Base-by-base conservation (phyloP, 1,140 invertebrate species). In the Sogatella furcifera region DNA sequence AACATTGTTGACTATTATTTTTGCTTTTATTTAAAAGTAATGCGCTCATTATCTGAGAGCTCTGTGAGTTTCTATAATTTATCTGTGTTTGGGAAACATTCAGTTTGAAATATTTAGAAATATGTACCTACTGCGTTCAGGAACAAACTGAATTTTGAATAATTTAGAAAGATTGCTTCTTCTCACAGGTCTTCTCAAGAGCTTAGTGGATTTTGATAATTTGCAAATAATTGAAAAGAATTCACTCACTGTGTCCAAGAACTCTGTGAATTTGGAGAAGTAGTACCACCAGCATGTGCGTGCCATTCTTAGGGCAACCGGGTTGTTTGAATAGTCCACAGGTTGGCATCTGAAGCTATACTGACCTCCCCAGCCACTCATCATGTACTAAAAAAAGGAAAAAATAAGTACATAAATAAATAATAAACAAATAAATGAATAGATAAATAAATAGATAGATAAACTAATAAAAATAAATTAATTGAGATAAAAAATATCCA, bases 241-340 rank as follows among this genome's bases (percentile, higher is more conserved):
- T 41, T 5, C 56, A 66, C 76, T 80, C 72, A 89, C 83, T 58
- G 95, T 97, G 78, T 98, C 95, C 71, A 95, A 86, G 79, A 97
- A 96, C 76, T 98, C 95, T 59, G 94, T 89, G 74, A 94, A 94
- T 77, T 97, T 98, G 64, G 93, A 95, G 76, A 97, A 90, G 77
- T 95, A 98, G 73, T 97, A 98, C 92, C 92, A 95, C 92, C 92
- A 97, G 70, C 92, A 90, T 24, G 89, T 92, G 64, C 84, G 82
- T 4, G 90, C 90, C 90, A 96, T 96, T 76, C 91, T 83, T 70
- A 95, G 77, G 19, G 90, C 92, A 76, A 86, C 77, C 14, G 87
- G 84, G 73, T 80, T 89, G 58, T 84, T 79, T 0, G 90, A 89
- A 71, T 95, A 97, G 73, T 94, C 90, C 41, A 97, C 92, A 22